These are phyloP conservation scores for Mus minutoides DNA, from an alignment of 2,797 vertebrate genomes.

Conservation along the genomic window DNA sequence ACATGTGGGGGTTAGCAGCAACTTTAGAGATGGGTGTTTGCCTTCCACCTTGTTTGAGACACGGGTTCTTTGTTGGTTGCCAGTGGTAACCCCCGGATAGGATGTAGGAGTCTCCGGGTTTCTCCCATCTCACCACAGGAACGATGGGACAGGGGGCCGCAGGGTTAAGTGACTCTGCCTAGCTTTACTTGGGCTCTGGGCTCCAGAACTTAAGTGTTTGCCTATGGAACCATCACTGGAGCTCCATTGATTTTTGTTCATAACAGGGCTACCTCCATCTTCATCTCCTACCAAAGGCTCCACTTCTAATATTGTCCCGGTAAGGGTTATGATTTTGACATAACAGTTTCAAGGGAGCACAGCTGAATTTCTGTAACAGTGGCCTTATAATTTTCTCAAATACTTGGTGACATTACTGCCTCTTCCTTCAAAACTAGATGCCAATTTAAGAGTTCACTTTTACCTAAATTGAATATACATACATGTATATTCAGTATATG, in stretches of 20 bases:
- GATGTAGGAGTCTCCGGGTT: not conserved
- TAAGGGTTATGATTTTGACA: not conserved
- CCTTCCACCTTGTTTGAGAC: not conserved
- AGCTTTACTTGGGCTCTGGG: not conserved
- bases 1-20: not conserved
- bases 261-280: not conserved
- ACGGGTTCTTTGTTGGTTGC: not conserved
- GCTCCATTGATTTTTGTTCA: no score
- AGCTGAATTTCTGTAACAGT: not conserved
- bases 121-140: not conserved
- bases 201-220: not conserved
- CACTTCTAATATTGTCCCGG: not conserved
- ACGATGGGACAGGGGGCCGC: not conserved
- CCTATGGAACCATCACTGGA: not conserved
- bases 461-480: not conserved
- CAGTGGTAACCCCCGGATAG: not conserved
- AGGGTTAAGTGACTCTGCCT: not conserved
- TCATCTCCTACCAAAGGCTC: not conserved
- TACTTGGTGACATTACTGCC: not conserved
- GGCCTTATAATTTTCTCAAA: constrained; percentile 26
- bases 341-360: not conserved
- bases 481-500: no score
- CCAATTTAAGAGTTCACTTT: constrained; percentile 9
- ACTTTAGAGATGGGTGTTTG: not conserved
- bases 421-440: constrained; percentile 43